Conservation (phyloP, 2,797 vertebrate genomes). For the Calcarius lapponicus region DNA sequence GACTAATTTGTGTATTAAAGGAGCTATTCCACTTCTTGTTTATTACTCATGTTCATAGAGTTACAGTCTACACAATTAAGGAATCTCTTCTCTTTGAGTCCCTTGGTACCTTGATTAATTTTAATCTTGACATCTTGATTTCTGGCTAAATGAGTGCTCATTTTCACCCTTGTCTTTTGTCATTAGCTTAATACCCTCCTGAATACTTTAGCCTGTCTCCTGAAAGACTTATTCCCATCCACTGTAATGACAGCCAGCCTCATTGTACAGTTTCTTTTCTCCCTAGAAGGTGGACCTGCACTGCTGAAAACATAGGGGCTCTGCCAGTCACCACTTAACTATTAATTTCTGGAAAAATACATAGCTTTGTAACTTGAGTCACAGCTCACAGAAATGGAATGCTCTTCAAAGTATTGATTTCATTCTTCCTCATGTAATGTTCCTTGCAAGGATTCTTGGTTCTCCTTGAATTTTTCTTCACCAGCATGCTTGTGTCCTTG, state of each 20-base stretch:
- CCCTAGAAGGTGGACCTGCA: neutral
- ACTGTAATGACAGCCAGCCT: constrained; percentile 41
- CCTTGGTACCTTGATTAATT: constrained; percentile 71
- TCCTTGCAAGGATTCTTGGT: neutral
- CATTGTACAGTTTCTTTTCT: neutral
- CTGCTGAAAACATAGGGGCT: neutral
- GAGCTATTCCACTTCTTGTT: constrained; percentile 56
- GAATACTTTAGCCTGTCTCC: constrained; percentile 66
- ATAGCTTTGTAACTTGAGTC: neutral
- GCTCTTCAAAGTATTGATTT: neutral
- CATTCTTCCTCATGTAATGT: neutral
- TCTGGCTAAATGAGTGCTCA: constrained; percentile 71
- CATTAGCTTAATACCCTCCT: constrained; percentile 71
- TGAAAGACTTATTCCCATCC: constrained; percentile 59
- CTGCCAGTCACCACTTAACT: neutral
- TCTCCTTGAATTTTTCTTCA: neutral
- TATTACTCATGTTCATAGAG: neutral
- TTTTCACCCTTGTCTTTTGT: constrained; percentile 72
- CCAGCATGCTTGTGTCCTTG: neutral
- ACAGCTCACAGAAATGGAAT: neutral
- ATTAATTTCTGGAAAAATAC: neutral
- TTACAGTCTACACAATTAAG: constrained; percentile 62
- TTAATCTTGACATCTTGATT: constrained; percentile 73
- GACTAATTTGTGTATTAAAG: constrained; percentile 38
- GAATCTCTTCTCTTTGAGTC: constrained; percentile 56